These are phyloP conservation scores for Genyomyrus donnyi DNA, from an alignment of 2,113 vertebrate genomes.

Conservation along the genomic window DNA sequence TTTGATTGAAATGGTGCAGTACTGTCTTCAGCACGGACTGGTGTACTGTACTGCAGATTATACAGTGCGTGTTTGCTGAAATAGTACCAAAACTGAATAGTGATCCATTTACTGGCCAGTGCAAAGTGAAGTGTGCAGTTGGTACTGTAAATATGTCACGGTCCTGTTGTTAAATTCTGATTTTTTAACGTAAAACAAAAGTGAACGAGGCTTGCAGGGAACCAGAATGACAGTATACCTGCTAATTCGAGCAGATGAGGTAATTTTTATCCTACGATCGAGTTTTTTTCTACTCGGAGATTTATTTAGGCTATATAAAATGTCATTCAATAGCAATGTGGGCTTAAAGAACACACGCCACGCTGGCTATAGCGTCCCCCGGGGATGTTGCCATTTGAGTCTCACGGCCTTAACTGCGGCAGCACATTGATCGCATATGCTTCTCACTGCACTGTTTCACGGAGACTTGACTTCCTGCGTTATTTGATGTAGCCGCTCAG, in stretches of 20 bases:
- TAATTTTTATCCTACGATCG: not conserved
- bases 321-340: not conserved
- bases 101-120: not conserved
- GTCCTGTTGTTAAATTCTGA: not conserved
- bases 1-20: not conserved
- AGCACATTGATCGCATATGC: not conserved
- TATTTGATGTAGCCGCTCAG: not conserved
- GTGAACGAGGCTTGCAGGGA: not conserved
- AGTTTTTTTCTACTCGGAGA: not conserved
- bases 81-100: not conserved
- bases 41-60: not conserved
- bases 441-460: not conserved
- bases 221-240: not conserved
- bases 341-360: not conserved
- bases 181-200: not conserved
- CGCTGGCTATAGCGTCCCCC: not conserved
- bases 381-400: not conserved
- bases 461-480: not conserved
- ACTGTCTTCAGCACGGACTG: not conserved
- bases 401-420: not conserved
- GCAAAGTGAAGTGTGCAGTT: not conserved
- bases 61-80: not conserved
- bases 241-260: not conserved
- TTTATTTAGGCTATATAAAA: slow-evolving; percentile 3
- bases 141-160: not conserved